Base-by-base conservation (phyloP, 1,140 invertebrate genomes). In the Mizuhopecten yessoensis region DNA sequence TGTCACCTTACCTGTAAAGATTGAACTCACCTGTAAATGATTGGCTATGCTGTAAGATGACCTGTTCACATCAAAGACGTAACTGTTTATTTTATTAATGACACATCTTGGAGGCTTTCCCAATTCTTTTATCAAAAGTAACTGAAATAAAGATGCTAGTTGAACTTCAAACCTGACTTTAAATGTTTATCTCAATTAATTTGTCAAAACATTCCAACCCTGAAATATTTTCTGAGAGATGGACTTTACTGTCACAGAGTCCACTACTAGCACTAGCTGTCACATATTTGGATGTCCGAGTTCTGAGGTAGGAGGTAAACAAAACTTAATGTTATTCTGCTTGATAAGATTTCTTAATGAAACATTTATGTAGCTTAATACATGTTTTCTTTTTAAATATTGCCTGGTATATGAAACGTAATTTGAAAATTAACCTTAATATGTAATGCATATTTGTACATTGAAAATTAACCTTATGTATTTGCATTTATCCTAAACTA, bases 1-100 rank as follows among this genome's bases (percentile, higher is more conserved):
- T 75, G n/a, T 75, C 57, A n/a, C 23, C 57, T 75, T 75, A 75
- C 57, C 57, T 75, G 57, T 75, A n/a, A 75, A 29, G 57, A 75
- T 29, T n/a, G 57, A 75, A 75, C 57, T 75, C 57, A 75, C 57
- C 57, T 75, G 57, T 75, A 75, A n/a, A 29, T 75, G 57, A 75
- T 75, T 75, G 57, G 57, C n/a, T 75, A n/a, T 75, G 57, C 29
- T 75, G 57, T 75, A 29, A 75, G 57, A 75, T 75, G 57, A 75
- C 29, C 57, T 75, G 57, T 75, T 11, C 57, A 75, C 57, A 75
- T 75, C 57, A 75, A 75, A 75, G 57, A 75, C 9, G 29, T 75
- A 75, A 75, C 57, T 75, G 57, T 75, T 75, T n/a, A 75, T 29
- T 75, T 75, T 75, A 75, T 75, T 75, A 75, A 75, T 75, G 57